phyloP scores from a whole-genome alignment of 1,140 invertebrate genomes.

The Campoletis sonorensis region DNA sequence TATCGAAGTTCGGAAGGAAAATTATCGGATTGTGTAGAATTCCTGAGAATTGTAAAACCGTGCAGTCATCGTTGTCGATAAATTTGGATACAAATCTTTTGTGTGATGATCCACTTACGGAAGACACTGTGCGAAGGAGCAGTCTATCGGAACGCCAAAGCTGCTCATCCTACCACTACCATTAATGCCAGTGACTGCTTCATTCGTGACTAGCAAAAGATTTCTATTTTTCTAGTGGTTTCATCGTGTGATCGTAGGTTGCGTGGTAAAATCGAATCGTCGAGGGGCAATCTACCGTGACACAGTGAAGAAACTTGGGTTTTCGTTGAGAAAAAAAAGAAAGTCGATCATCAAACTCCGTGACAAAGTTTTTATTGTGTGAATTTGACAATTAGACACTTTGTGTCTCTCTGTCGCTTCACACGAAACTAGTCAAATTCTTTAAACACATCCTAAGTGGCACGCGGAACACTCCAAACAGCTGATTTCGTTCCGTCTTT shows the following conservation, averaged over 20 bases:
- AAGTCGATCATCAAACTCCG: slow-evolving; percentile 18
- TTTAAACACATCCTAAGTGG: slow-evolving; percentile 25
- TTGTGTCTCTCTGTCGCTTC: background rate
- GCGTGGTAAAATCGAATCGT: background rate
- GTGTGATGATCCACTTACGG: background rate
- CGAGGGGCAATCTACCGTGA: background rate
- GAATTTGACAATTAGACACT: background rate
- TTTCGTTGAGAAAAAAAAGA: slow-evolving; percentile 41
- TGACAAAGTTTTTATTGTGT: background rate
- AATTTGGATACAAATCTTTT: too few species aligned
- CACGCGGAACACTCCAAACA: slow-evolving; percentile 27
- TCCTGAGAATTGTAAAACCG: too few species aligned
- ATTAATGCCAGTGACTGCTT: background rate
- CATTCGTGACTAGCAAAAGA: background rate
- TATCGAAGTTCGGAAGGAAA: too few species aligned
- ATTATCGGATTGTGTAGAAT: too few species aligned
- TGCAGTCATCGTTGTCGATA: too few species aligned
- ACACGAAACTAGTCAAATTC: slow-evolving; percentile 22
- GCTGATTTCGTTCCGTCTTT: slow-evolving; percentile 27
- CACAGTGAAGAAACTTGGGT: slow-evolving; percentile 25
- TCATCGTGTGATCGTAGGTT: slow-evolving; percentile 3
- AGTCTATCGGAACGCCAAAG: background rate
- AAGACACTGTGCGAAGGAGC: background rate
- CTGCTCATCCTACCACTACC: background rate
- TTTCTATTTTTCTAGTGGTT: slow-evolving; percentile 17